A percentile compares a stretch with the other conserved stretches of the same genome.
These are phyloP conservation scores for Drosophila lacertosa DNA, from an alignment of 1,140 invertebrate species.

Conservation along the genomic window DNA sequence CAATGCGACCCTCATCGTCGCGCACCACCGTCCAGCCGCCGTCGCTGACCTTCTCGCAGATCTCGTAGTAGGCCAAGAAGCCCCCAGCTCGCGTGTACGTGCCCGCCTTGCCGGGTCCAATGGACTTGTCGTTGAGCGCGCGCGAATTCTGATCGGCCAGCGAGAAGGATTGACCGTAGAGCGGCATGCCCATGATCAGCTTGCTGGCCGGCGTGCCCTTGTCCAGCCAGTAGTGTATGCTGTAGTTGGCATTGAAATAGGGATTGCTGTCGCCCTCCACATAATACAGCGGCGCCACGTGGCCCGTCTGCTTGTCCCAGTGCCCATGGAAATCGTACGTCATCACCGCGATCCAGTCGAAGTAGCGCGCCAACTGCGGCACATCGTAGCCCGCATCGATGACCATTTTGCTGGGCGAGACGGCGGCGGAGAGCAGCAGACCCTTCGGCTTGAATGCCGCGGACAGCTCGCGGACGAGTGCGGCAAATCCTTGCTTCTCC, in stretches of 20 bases:
- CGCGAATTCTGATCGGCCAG: slow-evolving; percentile 87
- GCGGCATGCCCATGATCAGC: slow-evolving; percentile 92
- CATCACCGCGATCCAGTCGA: slow-evolving; percentile 96
- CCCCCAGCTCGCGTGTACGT: slow-evolving; percentile 91
- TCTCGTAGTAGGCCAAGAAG: slow-evolving; percentile 94
- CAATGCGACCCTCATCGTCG: slow-evolving; percentile 87
- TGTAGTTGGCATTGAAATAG: slow-evolving; percentile 93
- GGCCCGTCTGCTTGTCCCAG: slow-evolving; percentile 95
- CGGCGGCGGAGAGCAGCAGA: slow-evolving; percentile 91
- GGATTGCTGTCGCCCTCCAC: slow-evolving; percentile 89
- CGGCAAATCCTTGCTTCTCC: slow-evolving; percentile 90
- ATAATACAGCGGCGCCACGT: slow-evolving; percentile 92
- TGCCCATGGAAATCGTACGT: slow-evolving; percentile 95
- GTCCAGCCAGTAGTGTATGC: slow-evolving; percentile 92
- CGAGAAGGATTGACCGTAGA: slow-evolving; percentile 93
- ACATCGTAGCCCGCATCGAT: slow-evolving; percentile 93
- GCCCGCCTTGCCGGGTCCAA: slow-evolving; percentile 91
- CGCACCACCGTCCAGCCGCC: slow-evolving; percentile 88
- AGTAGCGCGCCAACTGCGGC: slow-evolving; percentile 87
- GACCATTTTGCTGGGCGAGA: slow-evolving; percentile 92
- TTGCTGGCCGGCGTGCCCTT: slow-evolving; percentile 91
- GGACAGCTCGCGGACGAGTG: slow-evolving; percentile 89
- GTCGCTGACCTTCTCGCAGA: slow-evolving; percentile 87
- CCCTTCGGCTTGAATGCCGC: slow-evolving; percentile 89
- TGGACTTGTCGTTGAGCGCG: slow-evolving; percentile 88